Percentiles rank a stretch among this genome's conserved stretches.
Conservation (phyloP, 1,140 invertebrate genomes). For the Heliconius himera region DNA sequence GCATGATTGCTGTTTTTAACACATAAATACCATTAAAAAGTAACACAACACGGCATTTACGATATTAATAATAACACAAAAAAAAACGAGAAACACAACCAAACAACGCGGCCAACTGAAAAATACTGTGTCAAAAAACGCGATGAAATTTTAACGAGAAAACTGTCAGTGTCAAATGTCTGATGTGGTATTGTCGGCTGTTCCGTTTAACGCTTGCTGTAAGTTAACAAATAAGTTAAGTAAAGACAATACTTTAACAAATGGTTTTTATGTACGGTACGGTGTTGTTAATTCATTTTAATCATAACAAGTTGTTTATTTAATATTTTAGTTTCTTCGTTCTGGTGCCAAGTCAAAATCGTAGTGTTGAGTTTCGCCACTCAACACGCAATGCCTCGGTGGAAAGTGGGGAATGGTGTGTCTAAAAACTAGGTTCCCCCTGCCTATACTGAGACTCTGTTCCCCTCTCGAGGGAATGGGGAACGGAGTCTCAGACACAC, state of each 20-base stretch:
- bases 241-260: not conserved
- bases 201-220: not conserved
- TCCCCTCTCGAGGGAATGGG: too few relatives aligned
- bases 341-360: too few relatives aligned
- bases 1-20: constrained; percentile 89
- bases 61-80: constrained; percentile 46
- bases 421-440: too few relatives aligned
- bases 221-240: not conserved
- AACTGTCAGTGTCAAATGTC: constrained; percentile 24
- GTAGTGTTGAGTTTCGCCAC: too few relatives aligned
- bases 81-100: constrained; percentile 60
- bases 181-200: not conserved
- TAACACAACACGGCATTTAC: constrained; percentile 47
- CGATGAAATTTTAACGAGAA: constrained; percentile 8
- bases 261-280: too few relatives aligned
- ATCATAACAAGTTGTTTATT: too few relatives aligned
- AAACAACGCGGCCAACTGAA: constrained; percentile 49
- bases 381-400: too few relatives aligned
- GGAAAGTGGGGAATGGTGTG: too few relatives aligned
- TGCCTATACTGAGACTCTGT: too few relatives aligned
- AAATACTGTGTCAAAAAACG: constrained; percentile 60
- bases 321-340: too few relatives aligned
- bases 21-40: constrained; percentile 67
- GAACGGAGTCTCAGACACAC: too few relatives aligned
- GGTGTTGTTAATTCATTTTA: too few relatives aligned